Evolutionary conservation across 1,140 invertebrate genomes (phyloP).

Genomic region (Ceratina calcarata): DNA sequence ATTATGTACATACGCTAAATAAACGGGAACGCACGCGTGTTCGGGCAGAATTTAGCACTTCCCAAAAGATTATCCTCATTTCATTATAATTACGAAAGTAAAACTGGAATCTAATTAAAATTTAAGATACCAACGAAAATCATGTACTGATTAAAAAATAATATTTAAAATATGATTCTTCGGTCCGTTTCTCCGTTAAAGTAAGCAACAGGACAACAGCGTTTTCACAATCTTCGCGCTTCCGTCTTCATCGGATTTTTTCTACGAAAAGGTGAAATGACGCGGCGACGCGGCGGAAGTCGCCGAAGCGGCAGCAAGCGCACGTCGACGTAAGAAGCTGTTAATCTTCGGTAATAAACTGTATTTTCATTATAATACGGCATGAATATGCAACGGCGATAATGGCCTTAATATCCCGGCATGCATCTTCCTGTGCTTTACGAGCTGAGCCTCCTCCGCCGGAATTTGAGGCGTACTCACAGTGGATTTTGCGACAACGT

Average conservation of each 20-base stretch:
- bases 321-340: slow-evolving; percentile 80
- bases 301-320: slow-evolving; percentile 67
- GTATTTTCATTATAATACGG: slow-evolving; percentile 82
- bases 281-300: slow-evolving; percentile 53
- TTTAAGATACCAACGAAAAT: no score
- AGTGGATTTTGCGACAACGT: slow-evolving; percentile 75
- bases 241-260: slow-evolving; percentile 39
- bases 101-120: no score
- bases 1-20: slow-evolving; percentile 25
- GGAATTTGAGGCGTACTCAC: slow-evolving; percentile 79
- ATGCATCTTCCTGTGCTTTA: slow-evolving; percentile 81
- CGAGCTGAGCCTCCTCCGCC: slow-evolving; percentile 79
- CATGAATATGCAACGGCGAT: slow-evolving; percentile 82
- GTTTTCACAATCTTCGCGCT: slow-evolving; percentile 12
- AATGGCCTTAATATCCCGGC: slow-evolving; percentile 81
- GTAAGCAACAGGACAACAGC: not conserved
- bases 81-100: not conserved
- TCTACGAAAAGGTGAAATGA: slow-evolving; percentile 34
- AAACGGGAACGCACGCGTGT: slow-evolving; percentile 1
- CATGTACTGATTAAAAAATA: no score
- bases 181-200: no score
- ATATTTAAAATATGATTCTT: no score
- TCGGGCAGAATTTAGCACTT: not conserved
- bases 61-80: not conserved
- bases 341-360: slow-evolving; percentile 82